Evolutionary conservation across 2,113 vertebrate genomes (phyloP), one percentile per base, ranked within the genome.

Genomic region (Cichladusa arquata): DNA sequence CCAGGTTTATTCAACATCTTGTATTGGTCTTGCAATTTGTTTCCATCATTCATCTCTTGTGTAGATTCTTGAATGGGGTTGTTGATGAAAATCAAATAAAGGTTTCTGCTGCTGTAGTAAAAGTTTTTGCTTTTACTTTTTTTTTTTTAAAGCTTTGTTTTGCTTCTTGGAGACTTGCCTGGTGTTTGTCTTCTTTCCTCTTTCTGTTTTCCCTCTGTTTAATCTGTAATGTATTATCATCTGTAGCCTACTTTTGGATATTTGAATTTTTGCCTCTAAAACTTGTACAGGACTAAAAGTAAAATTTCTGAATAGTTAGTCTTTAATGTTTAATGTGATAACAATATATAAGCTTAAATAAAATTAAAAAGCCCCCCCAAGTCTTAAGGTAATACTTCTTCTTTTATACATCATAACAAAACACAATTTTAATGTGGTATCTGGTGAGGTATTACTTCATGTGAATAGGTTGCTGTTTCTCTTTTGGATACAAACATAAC

Each of bases 1-100:
- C 85, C 61, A 96, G 60, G 44, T 92, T 95, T 65, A 89, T 78
- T 80, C 69, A 86, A 13, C 13, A 1, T 77, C 86, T 83, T 94
- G 50, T 94, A 77, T 91, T 76, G 62, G 42, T 88, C 77, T 79
- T 96, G 81, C 69, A 89, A 92, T 87, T 73, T 71, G 71, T 90
- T 96, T 95, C 82, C 13, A 2, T 93, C 86, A 53, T 86, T 95
- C 89, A 76, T 89, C 61, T 95, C 61, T 57, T 90, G 28, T 91
- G 61, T 92, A 61, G 92, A 57, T 92, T 79, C 73, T 61, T 95
- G 93, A 96, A 95, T 87, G 91, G 53, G 53, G 45, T n/a, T 94
- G 84, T 87, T 90, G 70, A 89, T 96, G 78, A 70, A 95, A 95
- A 92, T 92, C 42, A 93, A 95, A 89, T 95, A 93, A 96, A 96